Conservation (phyloP, 64 coral and sea anemone species). For the Catalaphyllia jardinei region DNA sequence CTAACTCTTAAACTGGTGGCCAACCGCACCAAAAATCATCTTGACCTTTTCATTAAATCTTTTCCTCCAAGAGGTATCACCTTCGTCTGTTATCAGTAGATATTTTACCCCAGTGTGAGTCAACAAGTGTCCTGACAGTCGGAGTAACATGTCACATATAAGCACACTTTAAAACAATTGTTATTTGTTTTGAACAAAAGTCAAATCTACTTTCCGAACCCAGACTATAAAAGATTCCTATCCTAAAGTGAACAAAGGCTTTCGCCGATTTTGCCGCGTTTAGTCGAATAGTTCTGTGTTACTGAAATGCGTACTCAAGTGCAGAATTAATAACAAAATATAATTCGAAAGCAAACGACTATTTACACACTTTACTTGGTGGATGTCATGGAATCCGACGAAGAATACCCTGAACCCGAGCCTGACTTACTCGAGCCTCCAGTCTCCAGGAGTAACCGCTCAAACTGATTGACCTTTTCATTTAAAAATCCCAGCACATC, state of each 20-base stretch:
- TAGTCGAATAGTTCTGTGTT: too few relatives aligned
- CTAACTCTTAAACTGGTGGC: background rate
- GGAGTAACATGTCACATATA: background rate
- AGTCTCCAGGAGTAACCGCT: constrained; percentile 83
- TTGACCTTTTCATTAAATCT: background rate
- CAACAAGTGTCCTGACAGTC: constrained; percentile 6
- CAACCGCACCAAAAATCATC: background rate
- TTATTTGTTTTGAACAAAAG: background rate
- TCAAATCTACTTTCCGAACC: background rate
- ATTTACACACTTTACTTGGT: constrained; percentile 10
- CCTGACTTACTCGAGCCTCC: constrained; percentile 68
- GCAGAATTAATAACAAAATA: background rate
- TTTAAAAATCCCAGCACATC: constrained; percentile 93
- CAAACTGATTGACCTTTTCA: constrained; percentile 95
- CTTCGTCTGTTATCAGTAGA: constrained; percentile 1
- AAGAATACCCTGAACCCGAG: constrained; percentile 57
- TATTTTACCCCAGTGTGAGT: constrained; percentile 2
- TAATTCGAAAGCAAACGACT: background rate
- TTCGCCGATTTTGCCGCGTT: background rate
- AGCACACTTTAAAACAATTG: constrained; percentile 28
- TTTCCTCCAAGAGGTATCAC: background rate
- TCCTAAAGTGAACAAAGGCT: background rate
- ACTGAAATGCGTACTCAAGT: background rate
- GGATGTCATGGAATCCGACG: constrained; percentile 53
- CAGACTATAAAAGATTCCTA: background rate